A percentile compares a stretch with the other conserved stretches of the same genome.
Evolutionary conservation across 2,888 invertebrate species (phyloP).

Genomic region (Drosophila anomalata): DNA sequence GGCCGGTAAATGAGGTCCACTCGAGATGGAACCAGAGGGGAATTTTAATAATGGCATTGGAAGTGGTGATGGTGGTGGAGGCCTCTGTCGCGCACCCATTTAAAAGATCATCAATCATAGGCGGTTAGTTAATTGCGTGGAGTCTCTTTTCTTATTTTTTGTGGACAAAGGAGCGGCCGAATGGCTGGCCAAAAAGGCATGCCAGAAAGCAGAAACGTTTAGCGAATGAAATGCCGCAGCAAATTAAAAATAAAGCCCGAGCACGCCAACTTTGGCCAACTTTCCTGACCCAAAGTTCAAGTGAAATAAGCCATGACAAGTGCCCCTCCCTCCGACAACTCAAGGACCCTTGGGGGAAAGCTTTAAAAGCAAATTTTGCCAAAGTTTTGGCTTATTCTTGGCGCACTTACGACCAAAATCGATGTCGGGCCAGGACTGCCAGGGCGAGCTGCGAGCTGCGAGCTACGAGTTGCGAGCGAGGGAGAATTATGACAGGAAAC

Average conservation of each 20-base stretch:
- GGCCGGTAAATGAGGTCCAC: constrained; percentile 17
- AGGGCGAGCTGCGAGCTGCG: constrained; percentile 34
- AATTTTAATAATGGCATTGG: constrained; percentile 38
- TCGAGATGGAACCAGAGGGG: constrained; percentile 14
- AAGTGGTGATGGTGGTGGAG: constrained; percentile 8
- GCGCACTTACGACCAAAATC: constrained; percentile 55
- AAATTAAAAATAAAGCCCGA: constrained; percentile 73
- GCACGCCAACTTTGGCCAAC: constrained; percentile 67
- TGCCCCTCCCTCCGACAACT: constrained; percentile 22
- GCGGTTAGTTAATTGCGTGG: constrained; percentile 74
- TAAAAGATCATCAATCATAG: constrained; percentile 82
- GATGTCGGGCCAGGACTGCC: constrained; percentile 5
- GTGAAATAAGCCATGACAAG: constrained; percentile 76
- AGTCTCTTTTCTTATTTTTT: constrained; percentile 26
- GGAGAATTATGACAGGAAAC: constrained; percentile 69
- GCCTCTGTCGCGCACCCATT: constrained; percentile 62
- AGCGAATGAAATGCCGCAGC: constrained; percentile 62
- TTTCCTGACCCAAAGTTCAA: constrained; percentile 71
- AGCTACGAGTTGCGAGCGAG: constrained; percentile 42
- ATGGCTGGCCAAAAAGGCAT: constrained; percentile 49
- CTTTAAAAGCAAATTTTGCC: constrained; percentile 64
- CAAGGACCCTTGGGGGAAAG: constrained; percentile 46
- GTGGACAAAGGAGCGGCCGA: constrained; percentile 57
- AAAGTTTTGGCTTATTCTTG: constrained; percentile 66
- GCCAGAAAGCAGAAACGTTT: constrained; percentile 55